phyloP scores from a whole-genome alignment of 2,797 vertebrate genomes.

The Platyrinchus mystaceus region DNA sequence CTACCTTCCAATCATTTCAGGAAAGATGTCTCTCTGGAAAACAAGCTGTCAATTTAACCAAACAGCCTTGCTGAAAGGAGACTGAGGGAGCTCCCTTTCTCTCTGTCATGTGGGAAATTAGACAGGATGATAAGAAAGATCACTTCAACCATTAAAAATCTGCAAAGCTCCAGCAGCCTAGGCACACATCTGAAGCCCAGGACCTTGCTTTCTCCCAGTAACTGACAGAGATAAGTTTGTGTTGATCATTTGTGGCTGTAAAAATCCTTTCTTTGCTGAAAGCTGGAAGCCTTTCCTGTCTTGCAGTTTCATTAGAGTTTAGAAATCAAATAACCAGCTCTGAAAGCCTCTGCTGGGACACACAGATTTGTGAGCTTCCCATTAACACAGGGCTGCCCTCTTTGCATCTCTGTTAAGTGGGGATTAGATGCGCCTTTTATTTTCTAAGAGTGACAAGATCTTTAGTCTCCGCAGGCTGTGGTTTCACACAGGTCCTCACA shows the following conservation, averaged over 20 bases:
- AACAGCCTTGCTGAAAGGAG: neutral
- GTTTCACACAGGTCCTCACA: neutral
- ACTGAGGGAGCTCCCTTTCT: neutral
- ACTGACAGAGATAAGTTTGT: neutral
- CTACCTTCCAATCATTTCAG: neutral
- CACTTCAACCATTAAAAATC: neutral
- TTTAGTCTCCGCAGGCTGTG: neutral
- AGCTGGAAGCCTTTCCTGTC: neutral
- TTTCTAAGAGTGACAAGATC: neutral
- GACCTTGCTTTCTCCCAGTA: neutral
- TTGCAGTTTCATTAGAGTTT: neutral
- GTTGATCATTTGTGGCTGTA: neutral
- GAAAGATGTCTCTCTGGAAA: neutral
- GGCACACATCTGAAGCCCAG: neutral
- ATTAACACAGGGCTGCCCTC: rapidly evolving
- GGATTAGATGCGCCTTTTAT: neutral
- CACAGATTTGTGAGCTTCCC: neutral
- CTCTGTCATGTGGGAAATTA: neutral
- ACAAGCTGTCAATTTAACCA: neutral
- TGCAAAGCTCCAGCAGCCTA: neutral
- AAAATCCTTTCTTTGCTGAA: neutral
- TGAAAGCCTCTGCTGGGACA: neutral
- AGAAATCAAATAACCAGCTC: neutral
- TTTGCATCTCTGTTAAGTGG: rapidly evolving
- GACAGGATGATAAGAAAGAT: neutral